Conservation (phyloP, 2,888 invertebrate genomes). For the Rambutsinella grinnellia region DNA sequence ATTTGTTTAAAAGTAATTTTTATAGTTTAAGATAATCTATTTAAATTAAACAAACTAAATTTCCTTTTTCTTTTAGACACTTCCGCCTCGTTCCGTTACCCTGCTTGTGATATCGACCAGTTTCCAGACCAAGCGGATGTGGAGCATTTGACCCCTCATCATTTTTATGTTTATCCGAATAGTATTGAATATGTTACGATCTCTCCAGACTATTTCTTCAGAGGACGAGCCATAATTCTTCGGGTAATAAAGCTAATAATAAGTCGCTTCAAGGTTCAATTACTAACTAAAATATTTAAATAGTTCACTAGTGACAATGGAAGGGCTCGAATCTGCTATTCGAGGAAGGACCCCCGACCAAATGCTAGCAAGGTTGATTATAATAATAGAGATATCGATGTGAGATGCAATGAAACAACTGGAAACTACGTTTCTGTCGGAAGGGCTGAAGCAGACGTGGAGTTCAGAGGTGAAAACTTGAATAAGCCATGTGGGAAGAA, state of each 20-base stretch:
- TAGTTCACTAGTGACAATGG: conserved; percentile 65
- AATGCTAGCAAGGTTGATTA: conserved; percentile 38
- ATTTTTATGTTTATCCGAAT: conserved; percentile 54
- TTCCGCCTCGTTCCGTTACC: conserved; percentile 58
- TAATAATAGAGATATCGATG: conserved; percentile 30
- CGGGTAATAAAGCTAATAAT: conserved; percentile 50
- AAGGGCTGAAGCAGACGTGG: conserved; percentile 46
- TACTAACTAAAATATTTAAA: not conserved
- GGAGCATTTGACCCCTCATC: conserved; percentile 43
- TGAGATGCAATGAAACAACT: conserved; percentile 53
- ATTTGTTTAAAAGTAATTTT: conserved; percentile 49
- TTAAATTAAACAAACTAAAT: not conserved
- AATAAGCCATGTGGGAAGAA: conserved; percentile 62
- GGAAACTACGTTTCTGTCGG: conserved; percentile 56
- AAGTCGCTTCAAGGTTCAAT: not conserved
- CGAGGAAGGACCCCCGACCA: conserved; percentile 49
- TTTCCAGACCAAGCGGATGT: conserved; percentile 55
- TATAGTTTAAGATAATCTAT: not conserved
- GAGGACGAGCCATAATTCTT: conserved; percentile 56
- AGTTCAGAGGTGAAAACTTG: conserved; percentile 43
- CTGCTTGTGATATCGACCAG: conserved; percentile 52
- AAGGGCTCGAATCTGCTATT: conserved; percentile 59
- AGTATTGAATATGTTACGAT: conserved; percentile 63
- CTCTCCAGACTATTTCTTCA: conserved; percentile 63
- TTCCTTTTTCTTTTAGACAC: conserved; percentile 32